Base-by-base conservation (phyloP, 2,113 vertebrate species). In the Lepus americanus region DNA sequence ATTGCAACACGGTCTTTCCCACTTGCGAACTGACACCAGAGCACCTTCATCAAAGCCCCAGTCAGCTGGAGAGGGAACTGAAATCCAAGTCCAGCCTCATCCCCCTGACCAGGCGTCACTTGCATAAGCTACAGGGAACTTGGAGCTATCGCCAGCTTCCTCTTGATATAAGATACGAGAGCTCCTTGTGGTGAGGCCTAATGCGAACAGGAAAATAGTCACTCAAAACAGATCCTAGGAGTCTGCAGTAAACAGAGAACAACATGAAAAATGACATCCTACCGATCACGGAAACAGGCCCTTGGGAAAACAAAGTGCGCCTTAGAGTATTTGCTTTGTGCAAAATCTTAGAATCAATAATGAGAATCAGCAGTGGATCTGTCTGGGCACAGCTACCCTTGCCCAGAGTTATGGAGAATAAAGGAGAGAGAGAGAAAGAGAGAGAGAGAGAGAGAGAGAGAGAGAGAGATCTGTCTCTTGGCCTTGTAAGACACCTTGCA, bases 211-310 rank as follows among this genome's bases (percentile, higher is more conserved):
- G 72, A 69, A 88, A 87, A 12, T 5, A 39, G 17, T n/a, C 36
- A 80, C 82, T 81, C 66, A 89, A 81, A 78, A 87, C 66, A 87
- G 53, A 55, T 74, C n/a, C 63, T 83, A 63, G 20, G 59, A 92
- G 69, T 83, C 86, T 73, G 69, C 36, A 83, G 66, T 67, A 67
- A 92, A 49, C 29, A 64, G 84, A 53, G 10, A 77, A 64, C 82
- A 70, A 27, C 16, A 86, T 36, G 81, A 94, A 70, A 87, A 82
- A 51, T 63, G 31, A 61, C 39, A 39, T 59, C 55, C 12, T 49
- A 39, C 59, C 92, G 66, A 59, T 80, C 76, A 78, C 44, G 61
- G 70, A 95, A 83, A 49, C 61, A 74, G 14, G 16, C 13, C 3
- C 74, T 63, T n/a, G 22, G 63, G 69, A 78, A 81, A 81, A 66